Evolutionary conservation across 1,140 invertebrate genomes (phyloP), one percentile per base, ranked within the genome.

Genomic region (Rhagoletis pomonella): DNA sequence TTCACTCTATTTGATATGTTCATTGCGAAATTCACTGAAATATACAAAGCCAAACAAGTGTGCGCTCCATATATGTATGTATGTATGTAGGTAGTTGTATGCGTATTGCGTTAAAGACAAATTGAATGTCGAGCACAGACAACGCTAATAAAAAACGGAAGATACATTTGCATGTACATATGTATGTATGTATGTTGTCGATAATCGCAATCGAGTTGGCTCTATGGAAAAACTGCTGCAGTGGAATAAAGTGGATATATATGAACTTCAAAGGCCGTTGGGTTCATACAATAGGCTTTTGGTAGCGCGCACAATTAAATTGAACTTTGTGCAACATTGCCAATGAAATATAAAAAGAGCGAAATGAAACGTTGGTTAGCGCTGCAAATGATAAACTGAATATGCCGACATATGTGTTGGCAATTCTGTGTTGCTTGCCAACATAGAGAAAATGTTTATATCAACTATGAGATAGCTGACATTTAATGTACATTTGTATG

Each of bases 121-220:
- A 73, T 73, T 73, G 67, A 73, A 73, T 47, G 67, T 73, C 67
- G 67, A 73, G 67, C 9, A 39, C 67, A 73, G 67, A 44, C 42
- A 47, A n/a, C 12, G 39, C 42, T 47, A 29, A 47, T 47, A 73
- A 73, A 73, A 47, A 47, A 42, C 0, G 42, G 60, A 5, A 55
- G 5, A 55, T 55, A 55, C 50, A 55, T 10, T 7, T 55, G 10
- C 50, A 55, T 5, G 5, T 55, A 73, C 67, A 73, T 9, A 73
- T 12, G 6, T 42, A 0, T 47, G 42, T 29, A 29, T 29, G 29
- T 29, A 29, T 29, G 29, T 29, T 29, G 29, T 29, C 29, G 9
- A 47, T 7, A n/a, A 73, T 4, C 1, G 29, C 67, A 73, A 73
- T 42, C 14, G 0, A 17, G 10, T 44, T 12, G 4, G 44, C 39